phyloP scores from a whole-genome alignment of 2,888 invertebrate species.

The Eurois occulta region DNA sequence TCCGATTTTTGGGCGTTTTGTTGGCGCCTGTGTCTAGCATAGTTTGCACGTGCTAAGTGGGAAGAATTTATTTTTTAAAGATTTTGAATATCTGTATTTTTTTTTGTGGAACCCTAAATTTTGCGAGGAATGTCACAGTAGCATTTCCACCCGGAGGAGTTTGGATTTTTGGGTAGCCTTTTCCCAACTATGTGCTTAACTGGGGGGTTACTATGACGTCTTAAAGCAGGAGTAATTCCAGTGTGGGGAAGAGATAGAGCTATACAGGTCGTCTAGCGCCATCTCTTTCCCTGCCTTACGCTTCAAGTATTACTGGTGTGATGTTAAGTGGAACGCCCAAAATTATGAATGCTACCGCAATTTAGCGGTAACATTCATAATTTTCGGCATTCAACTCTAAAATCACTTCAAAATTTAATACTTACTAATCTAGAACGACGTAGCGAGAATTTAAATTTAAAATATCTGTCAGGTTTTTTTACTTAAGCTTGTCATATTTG shows the following conservation, averaged over 20 bases:
- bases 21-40: slow-evolving; percentile 59
- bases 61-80: slow-evolving; percentile 1
- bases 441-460: not conserved
- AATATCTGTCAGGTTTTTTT: not conserved
- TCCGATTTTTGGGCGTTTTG: slow-evolving; percentile 54
- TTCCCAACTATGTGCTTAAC: no score
- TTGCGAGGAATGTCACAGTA: not conserved
- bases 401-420: not conserved
- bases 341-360: no score
- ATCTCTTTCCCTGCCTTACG: no score
- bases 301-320: not conserved
- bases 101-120: slow-evolving; percentile 1
- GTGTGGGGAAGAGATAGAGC: no score
- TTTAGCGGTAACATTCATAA: not conserved
- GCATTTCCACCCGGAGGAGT: not conserved
- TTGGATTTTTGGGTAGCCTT: not conserved
- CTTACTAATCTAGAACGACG: not conserved
- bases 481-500: not conserved
- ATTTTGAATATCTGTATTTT: not conserved
- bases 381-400: not conserved
- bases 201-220: no score
- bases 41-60: slow-evolving; percentile 54
- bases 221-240: no score
- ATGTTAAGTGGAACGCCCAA: no score
- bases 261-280: no score